These are phyloP conservation scores for Amphilophus citrinellus DNA, from an alignment of 2,113 vertebrate species.

Conservation along the genomic window DNA sequence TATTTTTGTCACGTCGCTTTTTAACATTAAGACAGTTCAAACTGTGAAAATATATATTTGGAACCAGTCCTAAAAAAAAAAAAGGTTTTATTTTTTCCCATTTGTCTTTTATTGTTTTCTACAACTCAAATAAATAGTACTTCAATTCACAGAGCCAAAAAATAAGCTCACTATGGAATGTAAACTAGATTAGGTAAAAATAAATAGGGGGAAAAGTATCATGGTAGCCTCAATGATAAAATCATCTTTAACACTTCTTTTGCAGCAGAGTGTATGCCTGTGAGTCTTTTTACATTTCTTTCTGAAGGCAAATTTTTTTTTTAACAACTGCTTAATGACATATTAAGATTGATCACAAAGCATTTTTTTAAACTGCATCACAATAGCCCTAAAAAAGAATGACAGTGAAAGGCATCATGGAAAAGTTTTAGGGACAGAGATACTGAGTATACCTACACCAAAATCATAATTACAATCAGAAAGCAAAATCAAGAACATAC, in stretches of 20 bases:
- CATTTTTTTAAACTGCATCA: slow-evolving; percentile 1
- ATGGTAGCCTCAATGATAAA: not conserved
- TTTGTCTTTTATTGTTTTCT: slow-evolving; percentile 40
- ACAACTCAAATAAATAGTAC: slow-evolving; percentile 49
- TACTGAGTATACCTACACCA: not conserved
- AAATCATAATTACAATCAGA: slow-evolving; percentile 27
- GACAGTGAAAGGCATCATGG: slow-evolving; percentile 37
- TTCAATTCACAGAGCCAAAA: slow-evolving; percentile 9
- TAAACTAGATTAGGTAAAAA: slow-evolving; percentile 23
- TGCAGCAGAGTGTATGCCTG: slow-evolving; percentile 19
- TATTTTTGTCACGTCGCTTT: not conserved
- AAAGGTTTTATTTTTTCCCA: fast-evolving
- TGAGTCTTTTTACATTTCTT: slow-evolving; percentile 6
- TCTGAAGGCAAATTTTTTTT: slow-evolving; percentile 23
- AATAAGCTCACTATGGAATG: slow-evolving; percentile 27
- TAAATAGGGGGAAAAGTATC: slow-evolving; percentile 28
- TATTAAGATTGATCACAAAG: slow-evolving; percentile 20
- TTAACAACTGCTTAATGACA: slow-evolving; percentile 15
- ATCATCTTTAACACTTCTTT: not conserved
- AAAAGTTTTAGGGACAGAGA: slow-evolving; percentile 1
- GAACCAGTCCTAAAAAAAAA: not conserved
- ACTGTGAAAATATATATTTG: not conserved
- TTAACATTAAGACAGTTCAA: not conserved
- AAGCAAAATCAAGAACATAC: not conserved
- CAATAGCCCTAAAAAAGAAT: slow-evolving; percentile 15